Evolutionary conservation across 2,797 vertebrate genomes (phyloP), one percentile per base, ranked within the genome.

Genomic region (Rhinophrynus dorsalis): DNA sequence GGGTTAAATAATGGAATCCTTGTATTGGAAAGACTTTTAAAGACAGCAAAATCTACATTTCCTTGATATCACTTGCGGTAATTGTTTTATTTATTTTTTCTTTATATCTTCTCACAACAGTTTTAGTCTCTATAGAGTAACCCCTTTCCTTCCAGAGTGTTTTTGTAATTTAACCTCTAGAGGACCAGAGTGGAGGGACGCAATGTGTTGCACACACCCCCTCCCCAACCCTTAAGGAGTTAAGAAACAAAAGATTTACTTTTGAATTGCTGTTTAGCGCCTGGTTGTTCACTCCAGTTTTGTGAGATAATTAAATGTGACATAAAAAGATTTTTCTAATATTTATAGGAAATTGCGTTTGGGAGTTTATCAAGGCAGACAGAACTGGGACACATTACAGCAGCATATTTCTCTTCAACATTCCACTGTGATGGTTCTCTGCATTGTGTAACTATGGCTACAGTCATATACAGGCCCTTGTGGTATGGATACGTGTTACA

Each of bases 321-420:
- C 62, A 73, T 38, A 59, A 51, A 51, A 81, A 48, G 24, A 55
- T 29, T 21, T 24, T 30, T 77, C 51, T 81, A 67, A 64, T 47
- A 74, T 83, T 80, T 80, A 66, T 58, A 56, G 63, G 70, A 54
- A 76, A 81, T 45, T 29, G 63, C 62, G 70, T 84, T n/a, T 50
- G 76, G 75, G 75, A 80, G 32, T 85, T 89, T 80, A 79, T 79
- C 72, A 72, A 75, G 61, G 66, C 32, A 78, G 82, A 78, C 77
- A 84, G 77, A 86, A 84, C 82, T 61, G 75, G 80, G 78, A 67
- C 80, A 74, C 40, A 68, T 63, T 77, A 78, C 64, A 76, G 67
- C 66, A 80, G 76, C 78, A 62, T 64, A 76, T 81, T 83, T 30
- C 60, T 82, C 77, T 84, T 79, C 68, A 77, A 79, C 79, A 80